Conservation (phyloP, 2,797 vertebrate species). For the Liparis tanakae region DNA sequence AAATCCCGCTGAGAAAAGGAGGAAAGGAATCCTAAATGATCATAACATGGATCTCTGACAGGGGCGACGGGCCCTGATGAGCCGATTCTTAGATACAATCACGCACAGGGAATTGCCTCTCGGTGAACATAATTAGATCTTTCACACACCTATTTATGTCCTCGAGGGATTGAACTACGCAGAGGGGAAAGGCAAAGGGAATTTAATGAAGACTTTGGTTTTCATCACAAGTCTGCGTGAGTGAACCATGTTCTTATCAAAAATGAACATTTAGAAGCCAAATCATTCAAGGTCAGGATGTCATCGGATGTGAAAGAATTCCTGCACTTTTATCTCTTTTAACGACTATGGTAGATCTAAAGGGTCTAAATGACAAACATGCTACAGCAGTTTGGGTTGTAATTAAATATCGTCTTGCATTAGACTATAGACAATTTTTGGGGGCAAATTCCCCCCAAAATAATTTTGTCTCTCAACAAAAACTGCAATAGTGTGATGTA, state of each 20-base stretch:
- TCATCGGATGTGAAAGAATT: background rate
- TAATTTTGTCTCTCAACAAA: background rate
- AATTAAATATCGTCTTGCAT: background rate
- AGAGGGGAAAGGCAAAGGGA: conserved; percentile 40
- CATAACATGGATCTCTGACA: conserved; percentile 53
- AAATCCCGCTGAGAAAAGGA: conserved; percentile 13
- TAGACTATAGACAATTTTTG: background rate
- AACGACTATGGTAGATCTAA: background rate
- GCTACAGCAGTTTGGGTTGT: background rate
- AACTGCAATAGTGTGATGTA: background rate
- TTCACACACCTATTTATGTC: conserved; percentile 65
- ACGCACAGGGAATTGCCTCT: conserved; percentile 74
- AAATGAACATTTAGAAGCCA: conserved; percentile 18
- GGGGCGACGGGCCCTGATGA: conserved; percentile 58
- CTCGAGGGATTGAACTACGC: conserved; percentile 50
- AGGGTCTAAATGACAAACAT: background rate
- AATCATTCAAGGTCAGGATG: conserved; percentile 19
- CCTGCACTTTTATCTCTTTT: background rate
- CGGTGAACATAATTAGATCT: conserved; percentile 76
- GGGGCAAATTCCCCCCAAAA: background rate
- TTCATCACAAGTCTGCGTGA: conserved; percentile 33
- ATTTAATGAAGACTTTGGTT: conserved; percentile 52
- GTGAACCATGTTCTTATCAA: conserved; percentile 24
- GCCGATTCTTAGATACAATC: conserved; percentile 77
- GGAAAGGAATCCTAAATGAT: conserved; percentile 18